Percentiles rank a stretch among this genome's conserved stretches.
Conservation (phyloP, 1,140 invertebrate genomes). For the Nasonia longicornis region DNA sequence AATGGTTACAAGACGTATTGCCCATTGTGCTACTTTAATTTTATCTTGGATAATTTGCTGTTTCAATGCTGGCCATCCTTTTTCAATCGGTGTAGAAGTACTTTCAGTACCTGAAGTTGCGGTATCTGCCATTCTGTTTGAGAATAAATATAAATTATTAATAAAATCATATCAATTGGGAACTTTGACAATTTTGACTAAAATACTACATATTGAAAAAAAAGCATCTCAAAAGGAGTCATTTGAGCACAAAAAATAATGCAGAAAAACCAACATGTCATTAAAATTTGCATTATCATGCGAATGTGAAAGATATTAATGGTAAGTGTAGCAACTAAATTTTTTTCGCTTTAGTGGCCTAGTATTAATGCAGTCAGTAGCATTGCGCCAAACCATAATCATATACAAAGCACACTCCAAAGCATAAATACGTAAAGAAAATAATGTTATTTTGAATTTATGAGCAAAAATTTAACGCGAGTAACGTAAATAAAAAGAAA, state of each 20-base stretch:
- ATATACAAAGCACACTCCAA: neutral
- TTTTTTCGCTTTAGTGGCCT: neutral
- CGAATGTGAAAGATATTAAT: conserved; percentile 13
- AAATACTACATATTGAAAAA: neutral
- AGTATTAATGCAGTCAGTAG: neutral
- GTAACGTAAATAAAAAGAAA: neutral
- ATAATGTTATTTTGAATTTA: neutral
- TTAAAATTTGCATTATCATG: conserved; percentile 38
- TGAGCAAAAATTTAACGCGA: neutral
- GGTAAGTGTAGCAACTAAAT: neutral
- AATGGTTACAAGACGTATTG: conserved; percentile 84
- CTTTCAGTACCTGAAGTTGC: conserved; percentile 49
- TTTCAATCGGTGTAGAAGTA: conserved; percentile 53
- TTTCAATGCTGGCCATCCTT: conserved; percentile 75
- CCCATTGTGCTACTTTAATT: conserved; percentile 87
- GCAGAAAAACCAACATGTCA: neutral
- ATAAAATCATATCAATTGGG: neutral
- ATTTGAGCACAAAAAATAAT: neutral
- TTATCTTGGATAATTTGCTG: conserved; percentile 84
- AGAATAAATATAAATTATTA: conserved; percentile 33
- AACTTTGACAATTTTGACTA: neutral
- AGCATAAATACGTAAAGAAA: neutral
- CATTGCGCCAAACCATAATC: neutral
- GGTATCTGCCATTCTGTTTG: conserved; percentile 60
- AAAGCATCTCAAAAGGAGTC: neutral